Conservation (phyloP, 2,888 invertebrate genomes). For the Formica aserva region DNA sequence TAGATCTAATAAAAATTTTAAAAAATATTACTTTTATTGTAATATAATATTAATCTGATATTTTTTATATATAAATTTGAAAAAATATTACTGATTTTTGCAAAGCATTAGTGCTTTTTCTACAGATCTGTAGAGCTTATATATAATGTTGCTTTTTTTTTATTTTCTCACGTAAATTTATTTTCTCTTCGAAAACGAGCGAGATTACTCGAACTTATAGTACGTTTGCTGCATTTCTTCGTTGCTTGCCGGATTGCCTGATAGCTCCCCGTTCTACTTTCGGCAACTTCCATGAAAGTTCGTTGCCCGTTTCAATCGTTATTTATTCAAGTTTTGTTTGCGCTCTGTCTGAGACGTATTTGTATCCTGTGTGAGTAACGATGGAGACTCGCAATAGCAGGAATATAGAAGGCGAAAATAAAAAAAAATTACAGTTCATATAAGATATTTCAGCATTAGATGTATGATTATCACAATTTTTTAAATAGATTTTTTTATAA, state of each 20-base stretch:
- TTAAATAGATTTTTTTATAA: not conserved
- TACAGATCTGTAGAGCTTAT: not conserved
- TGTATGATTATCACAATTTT: not conserved
- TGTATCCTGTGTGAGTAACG: not conserved
- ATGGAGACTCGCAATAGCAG: not conserved
- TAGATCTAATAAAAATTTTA: not conserved
- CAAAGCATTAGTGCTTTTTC: not conserved
- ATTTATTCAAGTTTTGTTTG: constrained; percentile 70
- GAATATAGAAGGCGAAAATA: not conserved
- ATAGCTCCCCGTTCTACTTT: constrained; percentile 64
- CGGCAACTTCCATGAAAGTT: constrained; percentile 60
- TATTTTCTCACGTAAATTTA: constrained; percentile 60
- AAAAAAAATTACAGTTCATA: not conserved
- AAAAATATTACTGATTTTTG: not conserved
- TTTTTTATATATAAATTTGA: not conserved
- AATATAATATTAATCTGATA: not conserved
- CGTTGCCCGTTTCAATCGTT: constrained; percentile 59
- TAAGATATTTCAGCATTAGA: not conserved
- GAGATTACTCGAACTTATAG: constrained; percentile 65
- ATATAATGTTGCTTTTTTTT: constrained; percentile 4
- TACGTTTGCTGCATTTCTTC: constrained; percentile 51
- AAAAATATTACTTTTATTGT: not conserved
- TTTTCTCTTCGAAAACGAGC: constrained; percentile 48
- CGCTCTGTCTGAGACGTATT: constrained; percentile 32
- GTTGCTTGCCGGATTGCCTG: constrained; percentile 54